A percentile compares a stretch with the other conserved stretches of the same genome.
These are phyloP conservation scores for Smithornis capensis DNA, from an alignment of 2,113 vertebrate genomes.

Conservation along the genomic window DNA sequence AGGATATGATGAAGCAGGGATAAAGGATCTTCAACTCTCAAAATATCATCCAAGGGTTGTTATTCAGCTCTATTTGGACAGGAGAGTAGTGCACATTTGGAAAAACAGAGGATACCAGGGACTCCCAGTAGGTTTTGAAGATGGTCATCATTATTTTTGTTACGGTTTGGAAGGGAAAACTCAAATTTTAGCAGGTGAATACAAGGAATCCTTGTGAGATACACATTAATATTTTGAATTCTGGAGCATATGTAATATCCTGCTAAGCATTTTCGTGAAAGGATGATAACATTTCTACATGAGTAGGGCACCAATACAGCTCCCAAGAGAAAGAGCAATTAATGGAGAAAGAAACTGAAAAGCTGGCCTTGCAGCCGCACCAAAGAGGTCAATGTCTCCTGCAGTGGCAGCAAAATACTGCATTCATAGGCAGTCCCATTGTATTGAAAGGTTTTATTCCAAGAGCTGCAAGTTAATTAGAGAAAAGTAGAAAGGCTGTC, in stretches of 20 bases:
- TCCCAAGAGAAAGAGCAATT: not conserved
- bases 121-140: not conserved
- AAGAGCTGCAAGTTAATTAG: conserved; percentile 31
- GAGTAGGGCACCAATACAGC: not conserved
- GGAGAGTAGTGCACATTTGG: not conserved
- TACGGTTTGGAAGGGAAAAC: not conserved
- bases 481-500: conserved; percentile 22
- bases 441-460: not conserved
- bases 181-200: not conserved
- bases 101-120: not conserved
- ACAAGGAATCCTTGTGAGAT: not conserved
- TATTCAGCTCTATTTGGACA: not conserved
- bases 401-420: not conserved
- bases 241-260: not conserved
- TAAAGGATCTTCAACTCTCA: not conserved
- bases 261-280: not conserved
- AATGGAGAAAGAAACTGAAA: not conserved
- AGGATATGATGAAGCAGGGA: not conserved
- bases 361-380: not conserved
- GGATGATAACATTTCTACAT: not conserved
- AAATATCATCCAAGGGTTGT: not conserved
- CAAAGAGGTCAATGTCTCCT: not conserved
- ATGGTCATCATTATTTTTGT: not conserved
- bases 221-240: not conserved
- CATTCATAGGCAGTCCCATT: not conserved